Percentiles rank a stretch among this genome's conserved stretches.
Conservation (phyloP, 2,797 vertebrate genomes). For the Sebastes vulpes region DNA sequence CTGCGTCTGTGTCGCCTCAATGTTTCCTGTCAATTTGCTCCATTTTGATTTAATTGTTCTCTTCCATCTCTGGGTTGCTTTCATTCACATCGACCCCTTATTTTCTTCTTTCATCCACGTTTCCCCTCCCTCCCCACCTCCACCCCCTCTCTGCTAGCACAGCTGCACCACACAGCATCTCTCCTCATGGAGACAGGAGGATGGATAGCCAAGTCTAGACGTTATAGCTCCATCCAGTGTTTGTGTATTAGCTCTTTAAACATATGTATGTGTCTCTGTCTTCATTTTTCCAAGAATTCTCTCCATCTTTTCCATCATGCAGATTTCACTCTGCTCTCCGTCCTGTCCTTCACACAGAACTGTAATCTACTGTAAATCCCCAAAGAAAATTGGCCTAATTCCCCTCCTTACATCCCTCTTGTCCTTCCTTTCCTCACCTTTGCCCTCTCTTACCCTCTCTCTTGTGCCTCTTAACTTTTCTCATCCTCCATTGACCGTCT, state of each 20-base stretch:
- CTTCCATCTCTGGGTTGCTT: neutral
- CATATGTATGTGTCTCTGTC: neutral
- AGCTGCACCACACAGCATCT: neutral
- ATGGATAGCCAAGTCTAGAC: neutral
- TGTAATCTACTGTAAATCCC: conserved; percentile 17
- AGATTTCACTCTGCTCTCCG: neutral
- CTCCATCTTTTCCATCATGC: neutral
- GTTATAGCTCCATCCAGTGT: neutral
- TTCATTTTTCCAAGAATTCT: neutral
- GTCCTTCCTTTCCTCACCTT: neutral
- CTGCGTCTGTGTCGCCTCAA: neutral
- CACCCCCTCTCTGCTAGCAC: neutral
- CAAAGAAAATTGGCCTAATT: neutral
- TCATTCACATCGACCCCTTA: neutral
- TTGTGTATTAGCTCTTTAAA: neutral
- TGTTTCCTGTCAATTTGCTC: neutral
- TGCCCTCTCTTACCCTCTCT: neutral
- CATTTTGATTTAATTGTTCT: conserved; percentile 4
- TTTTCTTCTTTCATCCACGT: neutral
- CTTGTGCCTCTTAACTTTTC: neutral
- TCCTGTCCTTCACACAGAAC: neutral
- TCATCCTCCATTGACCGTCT: neutral
- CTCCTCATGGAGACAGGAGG: neutral
- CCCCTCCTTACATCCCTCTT: neutral
- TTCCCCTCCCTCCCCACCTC: neutral